A percentile compares a stretch with the other conserved stretches of the same genome.
These are phyloP conservation scores for Alloscopus bannaensis DNA, from an alignment of 2,888 invertebrate species.

Conservation along the genomic window DNA sequence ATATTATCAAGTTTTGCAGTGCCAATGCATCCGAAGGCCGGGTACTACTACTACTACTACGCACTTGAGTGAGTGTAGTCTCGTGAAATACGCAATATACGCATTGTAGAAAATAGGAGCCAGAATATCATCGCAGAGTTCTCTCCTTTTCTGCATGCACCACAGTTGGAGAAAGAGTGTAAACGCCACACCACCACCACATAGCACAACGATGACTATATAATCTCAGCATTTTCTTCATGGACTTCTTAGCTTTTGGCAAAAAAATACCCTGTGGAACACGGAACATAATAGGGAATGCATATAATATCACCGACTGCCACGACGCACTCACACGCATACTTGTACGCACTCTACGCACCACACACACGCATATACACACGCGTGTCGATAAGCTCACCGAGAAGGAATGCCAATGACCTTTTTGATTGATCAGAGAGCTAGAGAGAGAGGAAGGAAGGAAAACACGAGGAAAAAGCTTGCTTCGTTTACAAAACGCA, in stretches of 20 bases:
- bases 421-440: constrained; percentile 71
- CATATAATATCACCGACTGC: constrained; percentile 39
- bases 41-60: background rate
- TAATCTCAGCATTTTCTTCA: constrained; percentile 41
- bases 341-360: constrained; percentile 19
- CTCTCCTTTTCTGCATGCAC: constrained; percentile 2
- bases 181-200: background rate
- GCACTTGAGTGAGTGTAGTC: background rate
- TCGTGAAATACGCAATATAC: constrained; percentile 4
- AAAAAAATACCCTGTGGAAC: constrained; percentile 34
- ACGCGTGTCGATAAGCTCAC: constrained; percentile 69
- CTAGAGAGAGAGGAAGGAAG: constrained; percentile 33
- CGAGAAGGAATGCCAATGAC: constrained; percentile 72
- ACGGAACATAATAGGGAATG: constrained; percentile 18
- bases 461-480: constrained; percentile 37
- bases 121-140: constrained; percentile 9
- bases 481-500: constrained; percentile 50
- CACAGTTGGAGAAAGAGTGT: background rate
- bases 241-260: constrained; percentile 52
- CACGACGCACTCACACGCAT: constrained; percentile 24
- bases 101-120: background rate
- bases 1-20: constrained; percentile 61
- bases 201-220: too few species aligned
- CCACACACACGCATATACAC: constrained; percentile 28
- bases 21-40: constrained; percentile 52